Base-by-base conservation (phyloP, 2,888 invertebrate genomes). In the Drosophila robusta region DNA sequence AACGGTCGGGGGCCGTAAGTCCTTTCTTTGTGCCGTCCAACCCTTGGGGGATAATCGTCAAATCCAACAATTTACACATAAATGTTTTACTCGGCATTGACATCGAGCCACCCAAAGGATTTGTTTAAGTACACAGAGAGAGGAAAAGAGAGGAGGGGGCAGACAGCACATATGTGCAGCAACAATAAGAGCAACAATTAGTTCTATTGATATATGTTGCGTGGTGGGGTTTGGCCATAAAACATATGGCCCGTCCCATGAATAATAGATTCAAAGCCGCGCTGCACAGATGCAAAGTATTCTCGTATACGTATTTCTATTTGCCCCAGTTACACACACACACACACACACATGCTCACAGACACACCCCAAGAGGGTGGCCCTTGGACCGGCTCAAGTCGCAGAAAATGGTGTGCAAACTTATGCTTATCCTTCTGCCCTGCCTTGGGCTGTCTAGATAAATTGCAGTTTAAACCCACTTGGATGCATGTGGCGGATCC, bases 401-500 rank as follows among this genome's bases (percentile, higher is more conserved):
- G 46, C 66, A 73, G 82, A 79, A 81, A 74, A 86, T 80, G 70
- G 83, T 74, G 87, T 83, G 81, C 78, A 71, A 82, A 76, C 81
- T 80, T 80, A 82, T 84, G 87, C 73, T 87, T 87, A 87, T 87
- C 87, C 87, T 70, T 66, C 52, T 87, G 85, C 85, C 34, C 16
- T 16, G 54, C 54, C 54, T 36, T 5, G 12, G 58, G 52, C 60
- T 74, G 44, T 36, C 71, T 76, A 88, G 83, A 84, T 84, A 84
- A 84, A 84, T 84, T 84, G 87, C 88, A 86, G 86, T 73, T 86
- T 80, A 84, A 84, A 73, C 87, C 88, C 63, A 86, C 80, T 84
- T 86, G 78, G 78, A 68, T 78, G 80, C 88, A 88, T 88, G 89
- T 83, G 88, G 67, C 64, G 70, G 70, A 67, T 70, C 52, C 67